Percentiles rank a stretch among this genome's conserved stretches.
Evolutionary conservation across 2,113 vertebrate species (phyloP).

Genomic region (Pelecanus crispus): DNA sequence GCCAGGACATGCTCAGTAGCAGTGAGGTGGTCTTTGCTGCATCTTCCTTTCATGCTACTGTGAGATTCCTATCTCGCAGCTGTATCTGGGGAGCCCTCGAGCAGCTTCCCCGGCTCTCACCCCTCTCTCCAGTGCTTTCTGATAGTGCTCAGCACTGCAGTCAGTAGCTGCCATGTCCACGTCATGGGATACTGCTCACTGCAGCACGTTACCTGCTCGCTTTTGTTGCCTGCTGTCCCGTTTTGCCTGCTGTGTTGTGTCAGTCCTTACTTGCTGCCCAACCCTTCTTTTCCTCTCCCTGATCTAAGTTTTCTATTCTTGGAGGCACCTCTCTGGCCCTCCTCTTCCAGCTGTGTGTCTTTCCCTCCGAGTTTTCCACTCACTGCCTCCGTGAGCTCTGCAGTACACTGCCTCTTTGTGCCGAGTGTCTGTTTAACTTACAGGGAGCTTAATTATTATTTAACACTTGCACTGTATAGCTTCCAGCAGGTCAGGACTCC

Average conservation of each 20-base stretch:
- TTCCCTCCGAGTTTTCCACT: background rate
- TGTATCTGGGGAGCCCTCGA: background rate
- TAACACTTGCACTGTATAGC: background rate
- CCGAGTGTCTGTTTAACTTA: slow-evolving; percentile 18
- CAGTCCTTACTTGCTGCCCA: background rate
- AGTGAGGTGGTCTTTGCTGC: background rate
- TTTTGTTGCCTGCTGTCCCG: background rate
- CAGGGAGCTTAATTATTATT: slow-evolving; percentile 47
- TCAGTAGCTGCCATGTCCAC: background rate
- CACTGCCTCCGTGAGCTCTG: background rate
- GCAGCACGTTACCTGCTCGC: background rate
- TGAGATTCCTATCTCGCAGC: background rate
- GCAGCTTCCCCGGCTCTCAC: background rate
- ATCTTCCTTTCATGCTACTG: fast-evolving
- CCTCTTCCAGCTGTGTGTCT: background rate
- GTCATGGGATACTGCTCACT: fast-evolving
- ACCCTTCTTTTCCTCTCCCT: background rate
- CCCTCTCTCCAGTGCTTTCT: background rate
- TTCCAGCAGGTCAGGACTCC: background rate
- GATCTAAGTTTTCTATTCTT: background rate
- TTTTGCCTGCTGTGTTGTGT: background rate
- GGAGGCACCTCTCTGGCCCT: background rate
- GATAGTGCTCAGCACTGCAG: background rate
- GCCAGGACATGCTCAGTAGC: fast-evolving
- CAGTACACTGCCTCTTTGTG: slow-evolving; percentile 50